Evolutionary conservation across 1,140 invertebrate species (phyloP).

Genomic region (Brachionus koreanus): DNA sequence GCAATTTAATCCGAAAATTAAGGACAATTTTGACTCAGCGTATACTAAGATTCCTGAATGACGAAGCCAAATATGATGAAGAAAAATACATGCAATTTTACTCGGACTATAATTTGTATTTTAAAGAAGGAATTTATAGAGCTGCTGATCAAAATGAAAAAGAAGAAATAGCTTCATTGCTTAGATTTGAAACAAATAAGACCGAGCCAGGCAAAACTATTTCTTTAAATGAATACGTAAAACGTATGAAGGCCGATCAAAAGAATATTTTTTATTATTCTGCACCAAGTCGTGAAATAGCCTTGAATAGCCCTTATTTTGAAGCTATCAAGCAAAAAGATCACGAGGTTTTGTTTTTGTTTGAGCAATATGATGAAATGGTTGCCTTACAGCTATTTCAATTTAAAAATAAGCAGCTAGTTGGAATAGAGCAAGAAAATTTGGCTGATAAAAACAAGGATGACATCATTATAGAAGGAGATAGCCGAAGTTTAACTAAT

Average conservation of each 20-base stretch:
- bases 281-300: constrained; percentile 82
- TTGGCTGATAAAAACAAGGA: constrained; percentile 53
- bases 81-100: constrained; percentile 81
- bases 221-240: constrained; percentile 77
- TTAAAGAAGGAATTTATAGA: constrained; percentile 90
- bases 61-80: constrained; percentile 76
- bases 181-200: constrained; percentile 86
- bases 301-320: constrained; percentile 87
- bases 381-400: constrained; percentile 82
- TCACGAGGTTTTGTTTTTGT: constrained; percentile 88
- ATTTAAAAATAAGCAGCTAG: constrained; percentile 73
- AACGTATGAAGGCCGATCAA: constrained; percentile 70
- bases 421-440: constrained; percentile 91
- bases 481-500: constrained; percentile 67
- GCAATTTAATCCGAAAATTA: constrained; percentile 69
- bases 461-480: constrained; percentile 47
- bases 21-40: constrained; percentile 76
- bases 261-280: constrained; percentile 87
- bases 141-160: constrained; percentile 73
- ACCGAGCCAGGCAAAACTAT: constrained; percentile 69
- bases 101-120: constrained; percentile 81
- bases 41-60: constrained; percentile 78
- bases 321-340: constrained; percentile 78
- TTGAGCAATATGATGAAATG: constrained; percentile 90
- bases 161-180: constrained; percentile 82